Base-by-base conservation (phyloP, 2,888 invertebrate species). In the Linhomoeus sp. region DNA sequence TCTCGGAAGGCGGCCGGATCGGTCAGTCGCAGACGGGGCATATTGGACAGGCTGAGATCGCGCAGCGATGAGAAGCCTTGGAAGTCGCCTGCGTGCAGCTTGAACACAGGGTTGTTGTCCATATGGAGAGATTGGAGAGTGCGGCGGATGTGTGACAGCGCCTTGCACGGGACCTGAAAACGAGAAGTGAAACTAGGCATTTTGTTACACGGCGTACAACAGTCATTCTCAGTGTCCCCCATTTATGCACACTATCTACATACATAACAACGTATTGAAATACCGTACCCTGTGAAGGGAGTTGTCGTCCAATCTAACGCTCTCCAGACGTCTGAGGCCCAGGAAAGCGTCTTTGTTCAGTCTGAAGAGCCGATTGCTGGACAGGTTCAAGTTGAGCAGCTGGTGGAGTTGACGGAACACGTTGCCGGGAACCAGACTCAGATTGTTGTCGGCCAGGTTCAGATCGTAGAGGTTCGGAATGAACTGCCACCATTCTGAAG, bases 261-360 rank as follows among this genome's bases (percentile, higher is more conserved):
- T 14, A 40, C 22, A 40, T 9, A n/a, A 12, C 20, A 20, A 40
- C 9, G 9, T 14, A 5, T 39, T 20, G 22, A 39, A 15, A 5
- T 5, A 39, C 39, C 5, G 19, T 9, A 39, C 22, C 5, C 7
- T 29, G 29, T 29, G 29, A 15, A 63, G 49, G 12, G 47, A 44
- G 50, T 64, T 59, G n/a, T 49, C 39, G 7, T 54, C 51, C 25
- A 62, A 45, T 20, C 56, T 51, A n/a, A 62, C 47, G 3, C 52
- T 49, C 22, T 57, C 51, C 22, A 69, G 55, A 5, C 52, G 51
- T 1, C 51, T 53, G 22, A 69, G 52, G 1, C 66, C 67, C 2
- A 57, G 57, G 51, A 70, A 68, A 1, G 68, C 62, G 48, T 64
- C 60, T 38, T 60, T 60, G 47, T 67, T 64, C 23, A 70, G 60